Evolutionary conservation across 2,113 vertebrate genomes (phyloP), one percentile per base, ranked within the genome.

Genomic region (Chlamydotis undulata): DNA sequence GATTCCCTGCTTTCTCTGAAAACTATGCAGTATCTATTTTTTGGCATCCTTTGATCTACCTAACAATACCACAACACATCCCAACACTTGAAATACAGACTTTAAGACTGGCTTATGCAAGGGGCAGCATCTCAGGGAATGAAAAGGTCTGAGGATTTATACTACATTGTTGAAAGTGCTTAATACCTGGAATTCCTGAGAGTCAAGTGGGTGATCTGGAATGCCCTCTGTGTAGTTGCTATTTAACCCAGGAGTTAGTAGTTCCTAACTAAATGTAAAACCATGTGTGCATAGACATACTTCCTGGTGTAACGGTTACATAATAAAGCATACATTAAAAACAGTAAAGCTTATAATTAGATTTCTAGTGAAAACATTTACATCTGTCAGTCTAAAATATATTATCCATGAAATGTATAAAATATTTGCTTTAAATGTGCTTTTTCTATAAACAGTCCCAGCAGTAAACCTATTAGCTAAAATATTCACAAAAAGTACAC

Each of bases 401-500:
- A 77, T 49, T 71, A n/a, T 37, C 39, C 6, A 5, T 33, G 9
- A 47, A 47, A 31, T 73, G 75, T 79, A 33, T 53, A 9, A 85
- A 73, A 85, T 71, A 73, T 69, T 95, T 93, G 70, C 78, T 45
- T 47, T 52, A 90, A 90, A 90, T 24, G 14, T 33, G 53, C 67
- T 47, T 50, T 85, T 94, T 47, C 74, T 83, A 14, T 45, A 61
- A 93, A 55, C 81, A 89, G 22, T 23, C 33, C 57, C 31, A 29
- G 14, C 63, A 63, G 87, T 56, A 86, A 90, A 91, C 63, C 59
- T 74, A 88, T 93, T 85, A 83, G 79, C 71, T 73, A 67, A 94
- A 94, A 83, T 65, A 94, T 85, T 65, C 79, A 29, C 45, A 10
- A 31, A 94, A 76, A 95, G 84, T 82, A 96, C 93, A 95, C 41